Percentiles rank a stretch among this genome's conserved stretches.
These are phyloP conservation scores for Noctua janthe DNA, from an alignment of 2,888 invertebrate genomes.

Conservation along the genomic window DNA sequence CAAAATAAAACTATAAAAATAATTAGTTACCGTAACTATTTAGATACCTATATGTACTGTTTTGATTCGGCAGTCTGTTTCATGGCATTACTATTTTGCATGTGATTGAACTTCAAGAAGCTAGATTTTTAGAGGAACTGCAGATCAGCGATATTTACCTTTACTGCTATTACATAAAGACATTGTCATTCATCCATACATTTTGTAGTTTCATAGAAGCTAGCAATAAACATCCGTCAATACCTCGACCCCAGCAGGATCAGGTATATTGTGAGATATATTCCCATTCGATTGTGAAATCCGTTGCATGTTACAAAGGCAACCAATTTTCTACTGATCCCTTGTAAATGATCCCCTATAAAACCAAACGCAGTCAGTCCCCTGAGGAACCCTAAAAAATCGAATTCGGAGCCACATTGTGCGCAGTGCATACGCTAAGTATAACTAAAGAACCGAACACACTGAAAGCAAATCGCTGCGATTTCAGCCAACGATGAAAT, in stretches of 20 bases:
- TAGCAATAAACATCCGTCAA: constrained; percentile 66
- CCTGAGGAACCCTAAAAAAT: constrained; percentile 81
- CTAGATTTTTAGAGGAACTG: not conserved
- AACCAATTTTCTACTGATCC: constrained; percentile 86
- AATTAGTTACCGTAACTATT: no score
- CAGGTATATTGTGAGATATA: constrained; percentile 79
- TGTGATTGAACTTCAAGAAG: not conserved
- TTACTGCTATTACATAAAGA: not conserved
- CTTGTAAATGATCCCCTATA: constrained; percentile 85
- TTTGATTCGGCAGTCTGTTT: not conserved
- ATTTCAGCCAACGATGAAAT: constrained; percentile 26
- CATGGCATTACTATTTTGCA: not conserved
- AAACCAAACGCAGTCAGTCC: constrained; percentile 83
- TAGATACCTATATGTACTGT: not conserved
- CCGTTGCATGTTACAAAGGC: constrained; percentile 78
- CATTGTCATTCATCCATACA: not conserved
- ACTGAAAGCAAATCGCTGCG: constrained; percentile 39
- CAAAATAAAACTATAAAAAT: not conserved
- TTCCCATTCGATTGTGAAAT: constrained; percentile 78
- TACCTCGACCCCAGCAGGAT: constrained; percentile 68
- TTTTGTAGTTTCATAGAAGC: constrained; percentile 24
- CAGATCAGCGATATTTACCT: not conserved
- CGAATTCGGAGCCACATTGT: constrained; percentile 79
- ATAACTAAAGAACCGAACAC: constrained; percentile 64
- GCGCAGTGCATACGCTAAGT: constrained; percentile 79